phyloP scores from a whole-genome alignment of 2,888 invertebrate genomes.

The Lasioglossum zephyrum region DNA sequence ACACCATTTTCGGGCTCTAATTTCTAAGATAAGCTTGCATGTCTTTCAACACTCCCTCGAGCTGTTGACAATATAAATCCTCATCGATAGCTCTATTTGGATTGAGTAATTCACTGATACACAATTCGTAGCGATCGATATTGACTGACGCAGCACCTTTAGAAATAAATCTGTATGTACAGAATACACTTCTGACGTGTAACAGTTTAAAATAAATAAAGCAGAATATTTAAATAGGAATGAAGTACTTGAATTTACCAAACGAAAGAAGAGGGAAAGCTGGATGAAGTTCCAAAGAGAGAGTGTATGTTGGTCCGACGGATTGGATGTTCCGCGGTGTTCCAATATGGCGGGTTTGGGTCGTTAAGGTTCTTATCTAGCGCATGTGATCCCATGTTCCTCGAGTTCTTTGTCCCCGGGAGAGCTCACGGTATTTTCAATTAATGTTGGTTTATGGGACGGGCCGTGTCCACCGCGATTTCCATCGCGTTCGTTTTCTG shows the following conservation, averaged over 20 bases:
- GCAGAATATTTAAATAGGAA: no score
- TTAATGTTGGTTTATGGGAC: conserved; percentile 69
- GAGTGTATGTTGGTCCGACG: neutral
- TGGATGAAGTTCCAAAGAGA: neutral
- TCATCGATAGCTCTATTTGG: neutral
- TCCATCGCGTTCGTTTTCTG: conserved; percentile 48
- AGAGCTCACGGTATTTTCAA: conserved; percentile 66
- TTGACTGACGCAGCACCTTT: neutral
- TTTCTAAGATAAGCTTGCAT: neutral
- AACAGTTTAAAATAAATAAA: neutral
- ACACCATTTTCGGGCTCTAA: neutral
- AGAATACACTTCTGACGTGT: neutral
- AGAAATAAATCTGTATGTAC: neutral
- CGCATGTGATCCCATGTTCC: conserved; percentile 24
- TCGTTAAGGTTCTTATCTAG: conserved; percentile 48
- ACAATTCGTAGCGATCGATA: neutral
- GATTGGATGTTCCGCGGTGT: neutral
- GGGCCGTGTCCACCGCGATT: conserved; percentile 43
- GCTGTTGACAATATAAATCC: neutral
- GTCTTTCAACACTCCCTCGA: neutral
- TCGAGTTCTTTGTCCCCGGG: conserved; percentile 29
- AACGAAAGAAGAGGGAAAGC: neutral
- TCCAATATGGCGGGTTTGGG: neutral
- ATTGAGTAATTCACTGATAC: neutral
- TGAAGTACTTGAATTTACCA: no score